Conservation (phyloP, 2,113 vertebrate genomes). For the Sebastes fasciatus region DNA sequence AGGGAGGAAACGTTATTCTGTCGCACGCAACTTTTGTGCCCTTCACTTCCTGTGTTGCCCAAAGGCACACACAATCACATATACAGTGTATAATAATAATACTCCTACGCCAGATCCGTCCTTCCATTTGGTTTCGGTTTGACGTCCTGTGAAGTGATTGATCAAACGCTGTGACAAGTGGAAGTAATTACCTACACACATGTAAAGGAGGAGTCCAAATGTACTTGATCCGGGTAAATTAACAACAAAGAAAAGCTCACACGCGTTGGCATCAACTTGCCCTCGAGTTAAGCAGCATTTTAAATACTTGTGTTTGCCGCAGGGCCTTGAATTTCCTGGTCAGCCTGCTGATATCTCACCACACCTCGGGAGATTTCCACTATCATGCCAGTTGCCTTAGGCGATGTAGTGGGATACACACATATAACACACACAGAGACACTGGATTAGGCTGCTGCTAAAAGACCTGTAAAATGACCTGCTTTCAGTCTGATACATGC, state of each 20-base stretch:
- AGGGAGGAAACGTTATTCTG: slow-evolving; percentile 54
- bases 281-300: slow-evolving; percentile 30
- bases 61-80: slow-evolving; percentile 16
- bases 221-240: slow-evolving; percentile 24
- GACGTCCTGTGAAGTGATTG: not conserved
- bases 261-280: not conserved
- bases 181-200: slow-evolving; percentile 8
- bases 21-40: slow-evolving; percentile 44
- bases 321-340: slow-evolving; percentile 45
- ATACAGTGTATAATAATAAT: not conserved
- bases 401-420: slow-evolving; percentile 8
- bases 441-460: slow-evolving; percentile 15
- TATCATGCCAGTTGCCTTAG: slow-evolving; percentile 22
- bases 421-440: not conserved
- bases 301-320: slow-evolving; percentile 39
- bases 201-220: not conserved
- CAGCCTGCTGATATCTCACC: slow-evolving; percentile 35
- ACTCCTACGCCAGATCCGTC: not conserved
- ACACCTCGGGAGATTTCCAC: slow-evolving; percentile 31
- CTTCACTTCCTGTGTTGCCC: slow-evolving; percentile 50
- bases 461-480: slow-evolving; percentile 32
- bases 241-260: slow-evolving; percentile 12
- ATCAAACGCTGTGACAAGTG: not conserved
- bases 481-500: slow-evolving; percentile 20
- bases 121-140: slow-evolving; percentile 12